A percentile compares a stretch with the other conserved stretches of the same genome.
phyloP scores from a whole-genome alignment of 2,888 invertebrate genomes.

The Lumbricus terrestris region DNA sequence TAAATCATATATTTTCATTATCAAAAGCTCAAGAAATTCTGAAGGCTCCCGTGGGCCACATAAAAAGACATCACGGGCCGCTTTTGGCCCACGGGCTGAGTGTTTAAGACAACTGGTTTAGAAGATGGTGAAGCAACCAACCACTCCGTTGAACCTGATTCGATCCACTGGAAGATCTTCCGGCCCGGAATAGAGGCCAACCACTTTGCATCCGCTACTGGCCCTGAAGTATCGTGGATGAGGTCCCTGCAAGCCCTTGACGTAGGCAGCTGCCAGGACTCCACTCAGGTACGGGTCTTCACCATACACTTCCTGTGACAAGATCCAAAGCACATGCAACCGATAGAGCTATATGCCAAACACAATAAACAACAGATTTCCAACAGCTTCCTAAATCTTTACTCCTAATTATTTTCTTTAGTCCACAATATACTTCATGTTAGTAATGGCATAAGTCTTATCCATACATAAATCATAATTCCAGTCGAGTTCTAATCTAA shows the following conservation, averaged over 20 bases:
- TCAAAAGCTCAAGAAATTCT: too few species aligned
- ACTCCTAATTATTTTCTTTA: neutral
- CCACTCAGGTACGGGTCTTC: constrained; percentile 56
- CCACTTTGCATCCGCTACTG: constrained; percentile 56
- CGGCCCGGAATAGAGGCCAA: constrained; percentile 54
- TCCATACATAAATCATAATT: too few species aligned
- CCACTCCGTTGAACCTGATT: constrained; percentile 37
- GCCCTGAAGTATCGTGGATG: constrained; percentile 47
- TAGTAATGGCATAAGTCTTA: too few species aligned
- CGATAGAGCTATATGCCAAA: neutral
- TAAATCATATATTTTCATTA: too few species aligned
- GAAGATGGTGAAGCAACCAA: constrained; percentile 22
- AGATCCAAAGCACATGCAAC: neutral
- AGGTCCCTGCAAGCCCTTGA: constrained; percentile 54
- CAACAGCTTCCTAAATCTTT: neutral
- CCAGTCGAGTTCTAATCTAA: too few species aligned
- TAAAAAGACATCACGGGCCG: too few species aligned
- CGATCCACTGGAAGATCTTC: constrained; percentile 47
- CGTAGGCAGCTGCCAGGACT: constrained; percentile 47
- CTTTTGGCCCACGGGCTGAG: too few species aligned
- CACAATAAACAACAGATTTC: neutral
- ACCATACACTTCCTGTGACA: constrained; percentile 54
- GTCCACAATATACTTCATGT: too few species aligned
- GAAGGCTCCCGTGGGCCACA: too few species aligned
- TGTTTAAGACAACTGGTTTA: neutral